Evolutionary conservation across 2,797 vertebrate genomes (phyloP).

Genomic region (Peromyscus attwateri): DNA sequence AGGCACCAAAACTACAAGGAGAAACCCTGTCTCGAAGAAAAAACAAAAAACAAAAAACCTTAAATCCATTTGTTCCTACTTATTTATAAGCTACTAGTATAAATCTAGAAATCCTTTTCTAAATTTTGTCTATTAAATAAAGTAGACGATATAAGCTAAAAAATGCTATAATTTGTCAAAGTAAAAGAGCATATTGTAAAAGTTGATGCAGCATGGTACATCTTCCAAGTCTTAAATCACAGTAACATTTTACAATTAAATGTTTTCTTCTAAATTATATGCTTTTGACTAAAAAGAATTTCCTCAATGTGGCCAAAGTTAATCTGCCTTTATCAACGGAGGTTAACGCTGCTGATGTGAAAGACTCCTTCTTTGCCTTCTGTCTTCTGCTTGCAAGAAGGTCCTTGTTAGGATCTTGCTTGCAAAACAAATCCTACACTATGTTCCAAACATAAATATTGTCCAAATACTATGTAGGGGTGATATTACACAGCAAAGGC

Average conservation of each 20-base stretch:
- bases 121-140: constrained; percentile 55
- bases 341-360: background rate
- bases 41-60: background rate
- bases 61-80: background rate
- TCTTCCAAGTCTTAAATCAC: constrained; percentile 53
- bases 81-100: constrained; percentile 6
- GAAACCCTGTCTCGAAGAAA: no score
- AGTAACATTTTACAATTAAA: constrained; percentile 59
- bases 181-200: constrained; percentile 54
- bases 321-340: constrained; percentile 36
- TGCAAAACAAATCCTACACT: constrained; percentile 27
- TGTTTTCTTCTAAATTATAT: constrained; percentile 58
- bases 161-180: constrained; percentile 41
- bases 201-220: constrained; percentile 49
- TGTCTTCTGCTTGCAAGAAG: constrained; percentile 52
- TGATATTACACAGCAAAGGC: background rate
- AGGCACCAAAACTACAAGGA: no score
- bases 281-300: background rate
- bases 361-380: background rate
- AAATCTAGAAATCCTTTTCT: constrained; percentile 13
- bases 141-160: constrained; percentile 6
- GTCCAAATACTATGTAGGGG: background rate
- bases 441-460: constrained; percentile 8
- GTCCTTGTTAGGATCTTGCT: background rate
- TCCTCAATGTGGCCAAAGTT: constrained; percentile 19